Base-by-base conservation (phyloP, 1,140 invertebrate genomes). In the Zophobas atratus region DNA sequence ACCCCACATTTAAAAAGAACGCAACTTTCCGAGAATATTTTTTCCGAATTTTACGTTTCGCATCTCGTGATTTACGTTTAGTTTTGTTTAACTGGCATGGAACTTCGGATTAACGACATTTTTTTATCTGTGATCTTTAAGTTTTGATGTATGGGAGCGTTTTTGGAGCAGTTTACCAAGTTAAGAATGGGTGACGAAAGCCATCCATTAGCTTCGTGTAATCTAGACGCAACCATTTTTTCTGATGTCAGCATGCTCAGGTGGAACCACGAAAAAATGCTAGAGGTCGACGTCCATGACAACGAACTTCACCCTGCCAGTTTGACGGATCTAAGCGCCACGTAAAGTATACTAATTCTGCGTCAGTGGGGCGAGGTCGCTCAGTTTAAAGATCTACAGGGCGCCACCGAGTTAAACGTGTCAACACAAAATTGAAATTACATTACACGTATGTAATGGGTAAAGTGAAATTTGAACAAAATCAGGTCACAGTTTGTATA, bases 21-120 rank as follows among this genome's bases (percentile, higher is more conserved):
- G 60, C 39, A 67, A 43, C 60, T 67, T 67, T 20, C 35, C 57
- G 35, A 63, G 60, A 67, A 67, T 67, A 67, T 67, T 67, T 67
- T 67, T 67, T 41, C 39, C n/a, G 60, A 67, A 67, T 43, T 60
- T 46, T 46, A 51, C 49, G 3, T 51, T 67, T 67, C 39, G 36
- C 56, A 53, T 57, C 20, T 57, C 3, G 20, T 43, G 53, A 55
- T 67, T 67, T 67, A 67, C 53, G 35, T 55, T 55, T 55, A 34
- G 35, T 55, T 34, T 34, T 33, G 35, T 55, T 55, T 55, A 51
- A 8, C 33, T 51, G 8, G 8, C n/a, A 51, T 32, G 49, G 49
- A 20, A 32, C 33, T 51, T 34, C 33, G 35, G 53, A 34, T 55
- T 55, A 20, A 55, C 36, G n/a, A 6, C 3, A 60, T 8, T 60